Conservation (phyloP, 2,797 vertebrate species). For the Etheostoma perlongum region DNA sequence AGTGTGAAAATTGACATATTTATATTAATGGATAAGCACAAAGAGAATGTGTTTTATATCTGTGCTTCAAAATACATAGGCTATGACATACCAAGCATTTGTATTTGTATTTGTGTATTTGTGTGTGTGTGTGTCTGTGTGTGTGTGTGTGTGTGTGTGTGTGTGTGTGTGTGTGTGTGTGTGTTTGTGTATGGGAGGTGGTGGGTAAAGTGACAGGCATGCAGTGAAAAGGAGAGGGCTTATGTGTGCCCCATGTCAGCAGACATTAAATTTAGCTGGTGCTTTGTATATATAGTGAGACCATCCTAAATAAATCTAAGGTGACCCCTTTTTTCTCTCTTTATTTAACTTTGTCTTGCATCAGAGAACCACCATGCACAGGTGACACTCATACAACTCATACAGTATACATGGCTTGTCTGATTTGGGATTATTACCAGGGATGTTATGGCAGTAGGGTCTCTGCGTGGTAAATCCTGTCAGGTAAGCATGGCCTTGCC, state of each 20-base stretch:
- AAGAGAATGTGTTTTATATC: slow-evolving; percentile 10
- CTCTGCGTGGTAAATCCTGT: neutral
- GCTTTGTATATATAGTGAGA: slow-evolving; percentile 56
- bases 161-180: no score
- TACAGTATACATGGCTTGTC: neutral
- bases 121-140: neutral
- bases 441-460: slow-evolving; percentile 13
- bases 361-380: slow-evolving; percentile 23
- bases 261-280: slow-evolving; percentile 58
- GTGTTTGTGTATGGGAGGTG: neutral
- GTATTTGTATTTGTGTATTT: no score
- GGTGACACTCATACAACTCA: slow-evolving; percentile 27
- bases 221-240: slow-evolving; percentile 42
- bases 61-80: slow-evolving; percentile 9
- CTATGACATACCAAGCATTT: slow-evolving; percentile 43
- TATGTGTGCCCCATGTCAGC: slow-evolving; percentile 59
- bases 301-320: slow-evolving; percentile 49
- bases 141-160: slow-evolving; percentile 25
- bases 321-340: slow-evolving; percentile 20
- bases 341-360: slow-evolving; percentile 14
- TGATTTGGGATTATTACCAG: slow-evolving; percentile 23
- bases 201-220: slow-evolving; percentile 14
- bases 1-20: slow-evolving; percentile 8
- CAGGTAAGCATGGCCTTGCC: neutral
- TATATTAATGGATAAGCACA: slow-evolving; percentile 6